Conservation (phyloP, 2,888 invertebrate genomes). For the Prosopocoilus inquinatus region DNA sequence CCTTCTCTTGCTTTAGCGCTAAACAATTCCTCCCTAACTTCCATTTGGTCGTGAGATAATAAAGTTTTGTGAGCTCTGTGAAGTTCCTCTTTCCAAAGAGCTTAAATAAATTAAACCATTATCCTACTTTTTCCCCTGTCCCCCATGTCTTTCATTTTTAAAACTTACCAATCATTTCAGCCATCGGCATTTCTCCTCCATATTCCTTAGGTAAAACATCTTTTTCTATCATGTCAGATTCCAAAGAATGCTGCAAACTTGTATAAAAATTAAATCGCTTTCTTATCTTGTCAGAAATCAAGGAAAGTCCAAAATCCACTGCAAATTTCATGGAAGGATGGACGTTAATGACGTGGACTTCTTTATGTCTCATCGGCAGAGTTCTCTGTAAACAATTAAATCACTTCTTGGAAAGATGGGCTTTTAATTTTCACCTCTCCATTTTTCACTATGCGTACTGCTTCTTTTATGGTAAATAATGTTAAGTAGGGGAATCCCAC, state of each 20-base stretch:
- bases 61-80: slow-evolving; percentile 59
- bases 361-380: slow-evolving; percentile 76
- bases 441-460: slow-evolving; percentile 76
- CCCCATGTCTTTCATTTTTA: background rate
- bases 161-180: slow-evolving; percentile 74
- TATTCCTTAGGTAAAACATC: slow-evolving; percentile 73
- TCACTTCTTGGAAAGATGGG: background rate
- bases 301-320: slow-evolving; percentile 71
- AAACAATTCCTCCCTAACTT: slow-evolving; percentile 66
- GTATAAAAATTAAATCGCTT: slow-evolving; percentile 68
- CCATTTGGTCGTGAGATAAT: slow-evolving; percentile 68
- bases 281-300: slow-evolving; percentile 75
- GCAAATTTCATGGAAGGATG: slow-evolving; percentile 75
- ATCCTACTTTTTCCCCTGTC: too few relatives aligned
- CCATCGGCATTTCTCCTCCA: slow-evolving; percentile 79
- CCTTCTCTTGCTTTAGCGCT: slow-evolving; percentile 71
- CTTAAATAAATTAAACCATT: slow-evolving; percentile 46
- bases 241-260: slow-evolving; percentile 57
- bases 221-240: slow-evolving; percentile 43
- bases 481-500: slow-evolving; percentile 75
- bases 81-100: slow-evolving; percentile 70
- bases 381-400: slow-evolving; percentile 58
- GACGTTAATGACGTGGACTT: slow-evolving; percentile 72
- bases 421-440: slow-evolving; percentile 67
- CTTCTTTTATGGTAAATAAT: slow-evolving; percentile 74